Evolutionary conservation across 2,113 vertebrate species (phyloP).

Genomic region (Mohoua ochrocephala): DNA sequence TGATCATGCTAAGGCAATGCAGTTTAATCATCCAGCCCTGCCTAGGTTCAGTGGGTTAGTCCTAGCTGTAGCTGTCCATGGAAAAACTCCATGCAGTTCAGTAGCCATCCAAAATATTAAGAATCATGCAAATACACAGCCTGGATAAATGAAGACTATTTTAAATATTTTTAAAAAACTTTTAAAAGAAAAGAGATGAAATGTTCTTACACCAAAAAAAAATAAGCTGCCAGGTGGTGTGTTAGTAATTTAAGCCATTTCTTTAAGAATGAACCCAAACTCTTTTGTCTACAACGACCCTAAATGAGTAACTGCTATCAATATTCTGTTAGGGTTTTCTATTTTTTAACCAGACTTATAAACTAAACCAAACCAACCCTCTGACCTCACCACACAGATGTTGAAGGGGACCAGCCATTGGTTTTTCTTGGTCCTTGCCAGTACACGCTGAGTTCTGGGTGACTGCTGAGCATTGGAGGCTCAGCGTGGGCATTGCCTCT

Average conservation of each 20-base stretch:
- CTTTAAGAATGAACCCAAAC: neutral
- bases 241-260: neutral
- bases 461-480: neutral
- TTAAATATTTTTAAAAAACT: neutral
- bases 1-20: neutral
- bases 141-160: neutral
- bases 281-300: neutral
- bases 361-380: neutral
- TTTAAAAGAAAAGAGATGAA: neutral
- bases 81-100: neutral
- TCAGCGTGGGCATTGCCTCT: neutral
- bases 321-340: neutral
- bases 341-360: neutral
- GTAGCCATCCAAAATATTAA: neutral
- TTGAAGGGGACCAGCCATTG: neutral
- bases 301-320: neutral
- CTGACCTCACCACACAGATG: neutral
- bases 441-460: rapidly evolving
- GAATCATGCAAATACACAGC: neutral
- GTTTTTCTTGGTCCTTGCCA: neutral
- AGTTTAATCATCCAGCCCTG: neutral
- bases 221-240: neutral
- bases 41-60: neutral
- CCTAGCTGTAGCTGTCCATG: neutral
- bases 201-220: neutral